Percentiles rank a stretch among this genome's conserved stretches.
These are phyloP conservation scores for Sminthopsis crassicaudata DNA, from an alignment of 2,113 vertebrate genomes.

Conservation along the genomic window DNA sequence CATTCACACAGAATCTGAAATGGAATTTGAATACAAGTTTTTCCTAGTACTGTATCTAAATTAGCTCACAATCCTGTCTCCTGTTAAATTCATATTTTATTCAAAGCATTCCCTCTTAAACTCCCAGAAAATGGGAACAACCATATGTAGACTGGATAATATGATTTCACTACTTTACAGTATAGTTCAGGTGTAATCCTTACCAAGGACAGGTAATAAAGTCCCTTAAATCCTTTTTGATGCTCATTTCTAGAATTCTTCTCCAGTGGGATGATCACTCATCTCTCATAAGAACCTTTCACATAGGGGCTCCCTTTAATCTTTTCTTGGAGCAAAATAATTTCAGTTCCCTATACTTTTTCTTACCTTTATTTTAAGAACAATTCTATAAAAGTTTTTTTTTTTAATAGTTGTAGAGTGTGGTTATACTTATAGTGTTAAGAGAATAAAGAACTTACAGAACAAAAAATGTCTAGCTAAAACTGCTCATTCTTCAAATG, in stretches of 20 bases:
- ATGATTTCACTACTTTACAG: background rate
- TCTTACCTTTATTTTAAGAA: background rate
- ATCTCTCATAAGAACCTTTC: background rate
- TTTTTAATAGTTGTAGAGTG: background rate
- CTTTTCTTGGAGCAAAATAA: background rate
- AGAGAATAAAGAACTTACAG: no score
- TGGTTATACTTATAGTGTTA: no score
- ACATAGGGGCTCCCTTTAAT: background rate
- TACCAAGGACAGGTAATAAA: background rate
- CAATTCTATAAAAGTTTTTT: background rate
- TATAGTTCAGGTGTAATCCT: background rate
- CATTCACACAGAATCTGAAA: background rate
- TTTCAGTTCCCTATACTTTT: background rate
- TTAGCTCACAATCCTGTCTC: background rate
- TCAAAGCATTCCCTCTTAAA: background rate
- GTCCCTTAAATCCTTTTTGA: background rate
- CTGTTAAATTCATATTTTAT: background rate
- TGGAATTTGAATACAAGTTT: background rate
- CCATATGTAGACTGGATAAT: background rate
- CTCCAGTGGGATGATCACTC: background rate
- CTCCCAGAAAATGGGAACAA: background rate
- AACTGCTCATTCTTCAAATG: no score
- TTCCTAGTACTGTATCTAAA: background rate
- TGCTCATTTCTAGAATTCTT: background rate
- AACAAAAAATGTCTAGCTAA: no score